These are phyloP conservation scores for Spodoptera exigua DNA, from an alignment of 2,888 invertebrate genomes.

Conservation along the genomic window DNA sequence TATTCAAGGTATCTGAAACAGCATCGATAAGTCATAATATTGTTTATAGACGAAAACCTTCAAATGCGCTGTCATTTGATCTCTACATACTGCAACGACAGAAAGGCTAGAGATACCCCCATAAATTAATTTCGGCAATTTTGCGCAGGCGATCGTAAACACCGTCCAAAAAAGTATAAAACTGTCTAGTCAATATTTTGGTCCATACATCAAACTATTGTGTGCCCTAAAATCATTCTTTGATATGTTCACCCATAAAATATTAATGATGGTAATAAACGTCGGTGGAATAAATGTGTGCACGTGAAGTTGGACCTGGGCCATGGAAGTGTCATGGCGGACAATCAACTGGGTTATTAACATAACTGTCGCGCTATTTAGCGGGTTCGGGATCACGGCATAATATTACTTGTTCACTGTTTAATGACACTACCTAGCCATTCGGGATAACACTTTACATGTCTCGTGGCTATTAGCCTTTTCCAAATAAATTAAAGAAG, in stretches of 20 bases:
- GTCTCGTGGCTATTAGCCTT: too few species aligned
- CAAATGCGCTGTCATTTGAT: too few species aligned
- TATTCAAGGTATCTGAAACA: too few species aligned
- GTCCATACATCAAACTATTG: conserved; percentile 9
- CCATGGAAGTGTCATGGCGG: conserved; percentile 21
- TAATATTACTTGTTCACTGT: conserved; percentile 18
- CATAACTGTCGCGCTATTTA: conserved; percentile 33
- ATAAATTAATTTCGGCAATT: too few species aligned
- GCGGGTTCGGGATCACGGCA: conserved; percentile 21
- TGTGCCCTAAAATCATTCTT: conserved; percentile 23
- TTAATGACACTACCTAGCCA: conserved; percentile 11
- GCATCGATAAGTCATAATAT: too few species aligned
- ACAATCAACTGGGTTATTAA: conserved; percentile 31
- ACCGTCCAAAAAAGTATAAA: not conserved
- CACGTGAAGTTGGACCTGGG: conserved; percentile 35
- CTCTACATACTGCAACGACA: too few species aligned
- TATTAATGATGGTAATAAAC: conserved; percentile 36
- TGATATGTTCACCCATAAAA: conserved; percentile 27
- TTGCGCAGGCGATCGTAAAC: not conserved
- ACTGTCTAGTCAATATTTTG: conserved; percentile 1
- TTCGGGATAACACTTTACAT: not conserved
- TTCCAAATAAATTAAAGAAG: too few species aligned
- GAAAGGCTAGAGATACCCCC: too few species aligned
- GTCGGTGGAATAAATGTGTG: conserved; percentile 33
- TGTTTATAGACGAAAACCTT: too few species aligned